Evolutionary conservation across 2,888 invertebrate genomes (phyloP).

Genomic region (Pachydiplax longipennis): DNA sequence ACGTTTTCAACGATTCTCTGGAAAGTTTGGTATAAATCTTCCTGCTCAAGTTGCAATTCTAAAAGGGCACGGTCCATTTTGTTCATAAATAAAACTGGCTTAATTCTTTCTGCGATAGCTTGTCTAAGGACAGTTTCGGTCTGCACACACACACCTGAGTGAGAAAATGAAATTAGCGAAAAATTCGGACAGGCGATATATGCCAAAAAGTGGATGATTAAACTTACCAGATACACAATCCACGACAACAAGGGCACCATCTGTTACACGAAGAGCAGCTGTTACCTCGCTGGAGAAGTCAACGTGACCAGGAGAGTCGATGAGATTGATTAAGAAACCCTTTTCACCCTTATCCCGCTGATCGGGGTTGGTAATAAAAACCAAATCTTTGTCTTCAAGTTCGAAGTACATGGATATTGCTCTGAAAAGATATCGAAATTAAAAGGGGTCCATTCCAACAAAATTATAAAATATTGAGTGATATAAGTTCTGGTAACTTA

Average conservation of each 20-base stretch:
- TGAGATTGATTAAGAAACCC: slow-evolving; percentile 99
- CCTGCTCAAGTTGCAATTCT: slow-evolving; percentile 94
- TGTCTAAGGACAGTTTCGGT: slow-evolving; percentile 99
- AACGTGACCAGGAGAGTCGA: slow-evolving; percentile 99
- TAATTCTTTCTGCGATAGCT: slow-evolving; percentile 99
- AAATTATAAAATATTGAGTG: background rate
- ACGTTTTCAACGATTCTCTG: slow-evolving; percentile 99
- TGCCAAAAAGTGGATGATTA: background rate
- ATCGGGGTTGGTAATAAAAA: slow-evolving; percentile 89
- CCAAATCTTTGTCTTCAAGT: slow-evolving; percentile 91
- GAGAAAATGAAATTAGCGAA: background rate
- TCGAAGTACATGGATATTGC: slow-evolving; percentile 99
- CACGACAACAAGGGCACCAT: slow-evolving; percentile 99
- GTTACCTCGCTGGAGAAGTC: slow-evolving; percentile 99
- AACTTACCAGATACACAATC: slow-evolving; percentile 96
- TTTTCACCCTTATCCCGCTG: slow-evolving; percentile 89
- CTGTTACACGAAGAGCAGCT: slow-evolving; percentile 99
- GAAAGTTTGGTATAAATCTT: slow-evolving; percentile 98
- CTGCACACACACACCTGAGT: slow-evolving; percentile 97
- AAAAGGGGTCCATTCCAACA: background rate
- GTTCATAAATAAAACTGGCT: slow-evolving; percentile 99
- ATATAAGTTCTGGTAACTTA: slow-evolving; percentile 64
- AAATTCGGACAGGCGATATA: background rate
- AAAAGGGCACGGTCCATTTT: slow-evolving; percentile 99
- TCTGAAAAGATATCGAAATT: slow-evolving; percentile 63